A percentile compares a stretch with the other conserved stretches of the same genome.
phyloP scores from a whole-genome alignment of 2,888 invertebrate species.

The Xanthorhoe spadicearia region DNA sequence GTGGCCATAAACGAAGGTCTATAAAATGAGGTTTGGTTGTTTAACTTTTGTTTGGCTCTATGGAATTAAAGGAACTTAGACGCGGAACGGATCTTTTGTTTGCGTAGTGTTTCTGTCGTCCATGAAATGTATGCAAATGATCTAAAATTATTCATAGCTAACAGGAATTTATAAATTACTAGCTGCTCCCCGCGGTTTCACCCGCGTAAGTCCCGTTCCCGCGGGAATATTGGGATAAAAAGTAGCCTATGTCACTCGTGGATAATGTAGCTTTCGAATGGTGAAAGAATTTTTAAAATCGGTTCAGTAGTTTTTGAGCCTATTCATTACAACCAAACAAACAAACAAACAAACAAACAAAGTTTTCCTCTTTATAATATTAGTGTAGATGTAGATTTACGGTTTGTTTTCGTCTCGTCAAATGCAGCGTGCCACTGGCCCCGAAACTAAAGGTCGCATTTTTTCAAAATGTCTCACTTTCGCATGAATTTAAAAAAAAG shows the following conservation, averaged over 20 bases:
- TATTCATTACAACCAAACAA: too few relatives aligned
- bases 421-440: slow-evolving; percentile 48
- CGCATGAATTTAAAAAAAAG: slow-evolving; percentile 52
- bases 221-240: too few relatives aligned
- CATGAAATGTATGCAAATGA: slow-evolving; percentile 79
- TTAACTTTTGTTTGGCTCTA: slow-evolving; percentile 75
- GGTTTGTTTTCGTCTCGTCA: slow-evolving; percentile 58
- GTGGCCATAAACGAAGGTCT: slow-evolving; percentile 76
- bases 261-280: too few relatives aligned
- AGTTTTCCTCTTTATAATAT: too few relatives aligned
- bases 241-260: too few relatives aligned
- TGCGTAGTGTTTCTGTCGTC: slow-evolving; percentile 59
- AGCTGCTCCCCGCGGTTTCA: too few relatives aligned
- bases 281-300: too few relatives aligned
- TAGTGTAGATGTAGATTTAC: too few relatives aligned
- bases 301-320: too few relatives aligned
- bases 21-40: slow-evolving; percentile 80
- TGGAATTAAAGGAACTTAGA: slow-evolving; percentile 76
- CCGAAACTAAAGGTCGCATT: slow-evolving; percentile 41
- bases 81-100: slow-evolving; percentile 72
- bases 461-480: slow-evolving; percentile 44
- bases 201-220: too few relatives aligned
- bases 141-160: slow-evolving; percentile 77
- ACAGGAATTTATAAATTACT: slow-evolving; percentile 75
- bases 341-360: too few relatives aligned